These are phyloP conservation scores for Polyergus mexicanus DNA, from an alignment of 1,140 invertebrate genomes.

Conservation along the genomic window DNA sequence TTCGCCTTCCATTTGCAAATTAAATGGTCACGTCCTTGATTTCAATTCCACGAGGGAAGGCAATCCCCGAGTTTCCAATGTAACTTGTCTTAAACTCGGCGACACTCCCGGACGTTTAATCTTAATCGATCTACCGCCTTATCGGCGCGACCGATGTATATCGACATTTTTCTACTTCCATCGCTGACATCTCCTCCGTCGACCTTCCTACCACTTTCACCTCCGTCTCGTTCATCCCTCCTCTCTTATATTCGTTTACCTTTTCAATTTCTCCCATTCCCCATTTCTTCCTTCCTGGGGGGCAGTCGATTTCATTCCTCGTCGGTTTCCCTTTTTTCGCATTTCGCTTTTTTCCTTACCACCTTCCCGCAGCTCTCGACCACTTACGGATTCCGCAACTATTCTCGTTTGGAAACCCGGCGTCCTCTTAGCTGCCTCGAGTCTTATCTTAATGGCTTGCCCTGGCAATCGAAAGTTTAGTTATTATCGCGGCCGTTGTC, in stretches of 20 bases:
- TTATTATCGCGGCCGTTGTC: conserved; percentile 77
- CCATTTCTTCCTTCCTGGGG: conserved; percentile 10
- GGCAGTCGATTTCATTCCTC: conserved; percentile 14
- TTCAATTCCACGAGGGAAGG: conserved; percentile 72
- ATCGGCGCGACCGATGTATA: conserved; percentile 61
- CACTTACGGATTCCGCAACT: conserved; percentile 56
- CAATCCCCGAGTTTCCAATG: conserved; percentile 72
- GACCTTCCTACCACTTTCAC: conserved; percentile 39
- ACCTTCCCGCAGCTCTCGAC: not conserved
- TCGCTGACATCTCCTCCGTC: conserved; percentile 46
- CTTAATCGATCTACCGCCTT: conserved; percentile 78
- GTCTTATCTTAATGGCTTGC: conserved; percentile 78
- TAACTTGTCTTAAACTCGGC: conserved; percentile 74
- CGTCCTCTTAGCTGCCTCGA: conserved; percentile 43
- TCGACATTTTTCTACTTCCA: conserved; percentile 62
- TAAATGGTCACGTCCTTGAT: conserved; percentile 74
- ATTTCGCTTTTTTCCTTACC: conserved; percentile 22
- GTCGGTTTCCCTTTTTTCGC: too few relatives aligned
- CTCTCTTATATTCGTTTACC: conserved; percentile 26
- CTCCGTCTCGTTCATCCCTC: conserved; percentile 37
- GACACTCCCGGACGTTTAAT: conserved; percentile 73
- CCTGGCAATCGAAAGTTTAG: conserved; percentile 79
- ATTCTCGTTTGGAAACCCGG: conserved; percentile 15
- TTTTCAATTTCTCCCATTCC: conserved; percentile 8
- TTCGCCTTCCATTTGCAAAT: conserved; percentile 77